Percentiles rank a stretch among this genome's conserved stretches.
Conservation (phyloP, 2,113 vertebrate genomes). For the Aldabrachelys gigantea region DNA sequence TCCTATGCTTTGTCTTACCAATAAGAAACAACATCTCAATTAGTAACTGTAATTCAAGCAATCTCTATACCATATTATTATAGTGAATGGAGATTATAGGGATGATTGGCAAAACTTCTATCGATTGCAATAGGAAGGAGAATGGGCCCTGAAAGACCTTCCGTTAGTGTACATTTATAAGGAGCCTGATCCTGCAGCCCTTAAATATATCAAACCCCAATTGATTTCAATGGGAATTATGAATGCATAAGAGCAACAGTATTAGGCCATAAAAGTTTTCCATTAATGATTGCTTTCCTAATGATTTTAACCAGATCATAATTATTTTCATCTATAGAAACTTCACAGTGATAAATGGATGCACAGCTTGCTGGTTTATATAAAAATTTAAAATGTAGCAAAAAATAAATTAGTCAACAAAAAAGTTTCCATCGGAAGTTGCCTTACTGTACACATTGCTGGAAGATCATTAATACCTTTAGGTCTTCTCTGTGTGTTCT, state of each 20-base stretch:
- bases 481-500: neutral
- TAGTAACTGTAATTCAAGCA: neutral
- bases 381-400: conserved; percentile 7
- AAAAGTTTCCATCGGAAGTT: conserved; percentile 13
- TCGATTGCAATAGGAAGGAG: neutral
- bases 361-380: neutral
- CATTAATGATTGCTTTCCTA: neutral
- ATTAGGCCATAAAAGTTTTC: neutral
- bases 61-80: neutral
- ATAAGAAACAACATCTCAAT: neutral
- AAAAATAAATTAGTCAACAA: conserved; percentile 3
- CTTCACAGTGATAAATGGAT: neutral
- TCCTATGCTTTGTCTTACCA: neutral
- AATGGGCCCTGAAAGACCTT: neutral
- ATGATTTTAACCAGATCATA: neutral
- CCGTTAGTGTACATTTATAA: neutral
- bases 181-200: conserved; percentile 35
- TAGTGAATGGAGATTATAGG: neutral
- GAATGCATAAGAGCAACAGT: neutral
- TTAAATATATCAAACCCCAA: conserved; percentile 21
- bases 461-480: neutral
- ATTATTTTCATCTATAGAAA: neutral
- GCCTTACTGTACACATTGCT: neutral
- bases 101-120: neutral
- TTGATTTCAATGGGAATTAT: neutral